Evolutionary conservation across 2,113 vertebrate species (phyloP), one percentile per base, ranked within the genome.

Genomic region (Festucalex cinctus): DNA sequence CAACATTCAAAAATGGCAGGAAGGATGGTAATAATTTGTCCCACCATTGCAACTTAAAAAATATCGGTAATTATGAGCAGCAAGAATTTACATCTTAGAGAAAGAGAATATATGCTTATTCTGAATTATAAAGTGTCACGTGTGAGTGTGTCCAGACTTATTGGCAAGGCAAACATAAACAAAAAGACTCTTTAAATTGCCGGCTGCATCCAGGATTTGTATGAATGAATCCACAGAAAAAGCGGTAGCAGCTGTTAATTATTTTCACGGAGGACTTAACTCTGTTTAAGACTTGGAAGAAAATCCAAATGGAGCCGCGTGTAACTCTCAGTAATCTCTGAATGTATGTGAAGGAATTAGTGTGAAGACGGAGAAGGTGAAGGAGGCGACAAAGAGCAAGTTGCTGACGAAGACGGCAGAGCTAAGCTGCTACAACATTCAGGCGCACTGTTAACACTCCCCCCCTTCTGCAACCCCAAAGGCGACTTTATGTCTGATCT

Each of bases 401-500:
- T 54, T 73, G 76, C 56, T 66, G 65, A 72, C 54, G 73, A 75
- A 12, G 76, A 74, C 46, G 80, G 75, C 64, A 57, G 80, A 61
- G 67, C 72, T 78, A 70, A 86, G 77, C 74, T 68, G 59, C 37
- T 16, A 41, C 63, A 49, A 73, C 67, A 73, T 74, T 85, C 75
- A 77, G 26, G 70, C 69, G 48, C 7, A 17, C 43, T 71, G 71
- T 66, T 80, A 78, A 85, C 78, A 73, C 66, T 56, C 64, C 75
- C 70, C 58, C 58, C 65, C 28, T 51, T 74, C 66, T 57, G 32
- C 61, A 70, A 59, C 79, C 74, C 80, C 58, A 72, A 73, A 84
- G 70, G 79, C 69, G 24, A 77, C 80, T 78, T 73, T 63, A 74
- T 53, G 68, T 80, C 86, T 85, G 73, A 80, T 85, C 79, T 79